Percentiles rank a stretch among this genome's conserved stretches.
Conservation (phyloP, 2,113 vertebrate species). For the Sphyrna mokarran region DNA sequence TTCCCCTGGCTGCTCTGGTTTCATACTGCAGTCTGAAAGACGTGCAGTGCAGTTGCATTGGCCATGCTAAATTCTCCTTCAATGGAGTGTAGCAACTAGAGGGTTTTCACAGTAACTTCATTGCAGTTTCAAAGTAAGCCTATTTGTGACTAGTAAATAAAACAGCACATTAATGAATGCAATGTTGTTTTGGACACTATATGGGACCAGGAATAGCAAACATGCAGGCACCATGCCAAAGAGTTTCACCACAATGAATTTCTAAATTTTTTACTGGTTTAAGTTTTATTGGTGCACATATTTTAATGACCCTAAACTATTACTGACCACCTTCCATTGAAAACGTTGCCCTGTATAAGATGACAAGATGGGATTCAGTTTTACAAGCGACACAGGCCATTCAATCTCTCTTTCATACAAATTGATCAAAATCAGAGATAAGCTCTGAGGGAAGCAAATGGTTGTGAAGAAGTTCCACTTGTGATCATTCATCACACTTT, state of each 20-base stretch:
- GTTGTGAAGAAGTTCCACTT: background rate
- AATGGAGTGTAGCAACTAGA: too few relatives aligned
- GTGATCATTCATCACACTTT: constrained; percentile 17
- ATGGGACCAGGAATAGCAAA: background rate
- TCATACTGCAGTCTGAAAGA: too few relatives aligned
- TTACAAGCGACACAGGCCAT: background rate
- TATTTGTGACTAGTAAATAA: too few relatives aligned
- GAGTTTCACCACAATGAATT: background rate
- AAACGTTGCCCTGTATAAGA: background rate
- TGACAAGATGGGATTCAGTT: background rate
- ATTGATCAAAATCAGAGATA: constrained; percentile 11
- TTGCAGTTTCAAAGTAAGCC: too few relatives aligned
- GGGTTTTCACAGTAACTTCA: too few relatives aligned
- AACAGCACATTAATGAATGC: too few relatives aligned
- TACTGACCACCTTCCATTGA: background rate
- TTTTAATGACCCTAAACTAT: background rate
- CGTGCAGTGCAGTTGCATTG: too few relatives aligned
- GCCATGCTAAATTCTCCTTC: too few relatives aligned
- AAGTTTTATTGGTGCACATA: background rate
- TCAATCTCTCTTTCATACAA: background rate
- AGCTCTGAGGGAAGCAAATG: background rate
- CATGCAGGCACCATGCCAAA: too few relatives aligned
- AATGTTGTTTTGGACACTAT: background rate
- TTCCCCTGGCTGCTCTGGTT: too few relatives aligned
- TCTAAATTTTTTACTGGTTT: background rate